Conservation (phyloP, 2,113 vertebrate species). For the Rhinogobius similis region DNA sequence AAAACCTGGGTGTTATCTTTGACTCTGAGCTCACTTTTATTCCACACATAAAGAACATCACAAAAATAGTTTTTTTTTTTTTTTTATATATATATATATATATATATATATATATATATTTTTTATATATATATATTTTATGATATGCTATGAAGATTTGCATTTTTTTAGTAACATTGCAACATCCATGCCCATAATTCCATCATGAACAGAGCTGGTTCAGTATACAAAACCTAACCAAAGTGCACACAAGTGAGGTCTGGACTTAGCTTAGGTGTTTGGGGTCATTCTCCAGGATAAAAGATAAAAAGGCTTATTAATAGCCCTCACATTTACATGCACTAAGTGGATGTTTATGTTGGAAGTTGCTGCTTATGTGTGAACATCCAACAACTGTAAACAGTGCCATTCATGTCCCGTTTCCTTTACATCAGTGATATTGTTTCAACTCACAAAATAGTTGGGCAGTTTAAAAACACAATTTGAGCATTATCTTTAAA, state of each 20-base stretch:
- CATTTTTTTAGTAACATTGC: background rate
- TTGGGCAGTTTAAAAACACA: conserved; percentile 75
- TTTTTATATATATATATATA: no score
- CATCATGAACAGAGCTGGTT: background rate
- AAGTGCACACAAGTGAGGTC: background rate
- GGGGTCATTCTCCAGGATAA: conserved; percentile 64
- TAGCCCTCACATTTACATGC: conserved; percentile 81
- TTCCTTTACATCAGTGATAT: conserved; percentile 85
- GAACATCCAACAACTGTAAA: conserved; percentile 84
- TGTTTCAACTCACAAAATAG: conserved; percentile 76
- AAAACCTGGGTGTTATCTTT: no score
- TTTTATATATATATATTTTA: no score
- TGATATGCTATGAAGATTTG: no score
- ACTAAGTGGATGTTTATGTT: conserved; percentile 84
- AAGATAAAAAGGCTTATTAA: conserved; percentile 84
- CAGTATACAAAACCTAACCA: background rate
- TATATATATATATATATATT: no score
- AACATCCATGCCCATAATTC: background rate
- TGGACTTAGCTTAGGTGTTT: conserved; percentile 21
- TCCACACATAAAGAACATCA: no score
- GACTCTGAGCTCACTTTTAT: no score
- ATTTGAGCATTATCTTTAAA: conserved; percentile 79
- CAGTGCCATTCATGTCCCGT: conserved; percentile 81
- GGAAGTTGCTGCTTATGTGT: conserved; percentile 84
- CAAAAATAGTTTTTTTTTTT: no score